A percentile compares a stretch with the other conserved stretches of the same genome.
These are phyloP conservation scores for Poeciliopsis occidentalis DNA, from an alignment of 2,113 vertebrate genomes.

Conservation along the genomic window DNA sequence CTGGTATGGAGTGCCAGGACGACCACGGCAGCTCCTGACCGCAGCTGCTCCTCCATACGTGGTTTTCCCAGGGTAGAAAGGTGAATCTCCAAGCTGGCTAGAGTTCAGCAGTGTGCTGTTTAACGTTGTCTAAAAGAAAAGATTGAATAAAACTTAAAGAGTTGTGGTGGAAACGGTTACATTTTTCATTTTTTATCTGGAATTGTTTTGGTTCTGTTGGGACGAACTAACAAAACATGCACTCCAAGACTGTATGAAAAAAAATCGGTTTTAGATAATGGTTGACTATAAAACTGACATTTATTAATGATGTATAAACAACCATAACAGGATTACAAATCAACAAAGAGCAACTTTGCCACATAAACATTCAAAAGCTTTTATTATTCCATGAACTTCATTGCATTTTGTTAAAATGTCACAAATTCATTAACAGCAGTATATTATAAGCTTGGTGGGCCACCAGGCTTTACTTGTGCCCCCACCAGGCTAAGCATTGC, in stretches of 20 bases:
- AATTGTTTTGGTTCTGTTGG: neutral
- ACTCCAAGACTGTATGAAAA: too few species aligned
- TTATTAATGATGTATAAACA: neutral
- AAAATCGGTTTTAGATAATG: neutral
- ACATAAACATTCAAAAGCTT: too few species aligned
- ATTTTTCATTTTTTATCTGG: neutral
- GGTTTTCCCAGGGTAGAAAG: conserved; percentile 97
- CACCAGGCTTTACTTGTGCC: too few species aligned
- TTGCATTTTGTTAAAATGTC: neutral
- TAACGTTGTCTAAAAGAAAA: conserved; percentile 78
- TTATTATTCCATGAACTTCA: neutral
- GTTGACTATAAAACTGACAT: neutral
- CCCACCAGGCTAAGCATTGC: too few species aligned
- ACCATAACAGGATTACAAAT: neutral
- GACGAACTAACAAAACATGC: too few species aligned
- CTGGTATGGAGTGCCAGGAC: conserved; percentile 86
- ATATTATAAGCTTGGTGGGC: too few species aligned
- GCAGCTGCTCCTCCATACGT: conserved; percentile 94
- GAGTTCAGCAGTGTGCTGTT: conserved; percentile 89
- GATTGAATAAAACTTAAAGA: neutral
- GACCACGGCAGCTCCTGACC: conserved; percentile 77
- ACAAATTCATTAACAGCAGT: neutral
- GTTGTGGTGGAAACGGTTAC: neutral
- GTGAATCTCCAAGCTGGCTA: conserved; percentile 93
- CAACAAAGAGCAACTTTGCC: neutral